Evolutionary conservation across 1,140 invertebrate species (phyloP), one percentile per base, ranked within the genome.

Genomic region (Cyclina sinensis): DNA sequence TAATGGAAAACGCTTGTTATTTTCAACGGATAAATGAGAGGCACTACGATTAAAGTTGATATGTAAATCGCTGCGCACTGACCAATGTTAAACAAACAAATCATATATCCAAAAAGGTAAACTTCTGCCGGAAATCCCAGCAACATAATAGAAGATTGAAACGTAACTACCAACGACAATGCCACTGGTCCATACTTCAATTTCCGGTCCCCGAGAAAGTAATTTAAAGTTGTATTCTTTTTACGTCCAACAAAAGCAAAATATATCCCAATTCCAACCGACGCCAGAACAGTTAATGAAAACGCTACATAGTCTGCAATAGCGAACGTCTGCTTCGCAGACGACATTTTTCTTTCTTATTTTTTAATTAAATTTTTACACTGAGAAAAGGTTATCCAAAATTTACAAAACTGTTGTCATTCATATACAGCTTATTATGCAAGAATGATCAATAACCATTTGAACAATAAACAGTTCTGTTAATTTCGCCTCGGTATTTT

Each of bases 171-270:
- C 11, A 90, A 59, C 9, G 89, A 90, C 5, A 90, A 30, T 12
- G 84, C 79, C 30, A 90, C 79, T 11, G 84, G 70, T 59, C 65
- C 65, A 30, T 86, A 86, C 24, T 73, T 46, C 51, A 86, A 86
- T 32, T 86, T 86, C 46, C 83, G 83, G 70, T 98, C 97, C 0
- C 97, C 97, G 12, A 97, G 94, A 11, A 98, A 95, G 92, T 97
- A 98, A 91, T 98, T 97, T 85, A 97, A 96, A 46, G 97, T 97
- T 4, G 98, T 98, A 95, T 97, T 98, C 94, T 99, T 98, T 93
- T 97, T 97, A 0, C 97, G 98, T n/a, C 96, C 98, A 30, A 97
- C 98, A 90, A 98, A 97, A 86, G 97, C 96, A 92, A 98, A 98
- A 94, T 97, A 98, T 0, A 98, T 96, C 0, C 98, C 98, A 79